Evolutionary conservation across 2,888 invertebrate species (phyloP), one percentile per base, ranked within the genome.

Genomic region (Rhogogaster chlorosoma): DNA sequence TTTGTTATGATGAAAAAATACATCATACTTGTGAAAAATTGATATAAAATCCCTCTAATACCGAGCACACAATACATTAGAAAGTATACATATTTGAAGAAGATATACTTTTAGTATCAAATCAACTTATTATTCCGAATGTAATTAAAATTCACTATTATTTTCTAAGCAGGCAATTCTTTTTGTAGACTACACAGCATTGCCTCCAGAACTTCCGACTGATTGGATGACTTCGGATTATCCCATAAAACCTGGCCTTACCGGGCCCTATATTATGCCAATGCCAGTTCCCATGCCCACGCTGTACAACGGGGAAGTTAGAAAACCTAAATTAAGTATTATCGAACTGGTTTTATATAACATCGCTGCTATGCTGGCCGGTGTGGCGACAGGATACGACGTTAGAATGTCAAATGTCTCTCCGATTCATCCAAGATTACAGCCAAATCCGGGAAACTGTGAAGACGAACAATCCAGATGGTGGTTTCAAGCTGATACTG

Each of bases 321-420:
- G 93, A 91, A 92, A 90, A 94, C 96, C 96, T 93, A 96, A 96
- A 93, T 95, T 96, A 88, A 95, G 96, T 91, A 96, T 96, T 93
- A 95, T 97, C 89, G 97, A 96, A 94, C 94, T 95, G 94, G 97
- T 96, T 88, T 94, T 99, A 87, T 98, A 97, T 95, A 98, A 98
- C 93, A 98, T 99, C 95, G 98, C 98, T 84, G 97, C 98, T 83
- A 95, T 99, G 94, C 94, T 99, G 91, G 98, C 98, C 3, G 97
- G 98, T 38, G 97, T 99, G 64, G 98, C 97, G 3, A 97, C 98
- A 61, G 99, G 99, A 0, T 98, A 98, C 92, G 99, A 99, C 95
- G 97, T 99, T 83, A 95, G 98, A 91, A 95, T 98, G 93, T 97
- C 98, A 71, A 98, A 98, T 92, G 96, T 97, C 83, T 97, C 97